Conservation (phyloP, 2,797 vertebrate species). For the Lepus oiostolus region DNA sequence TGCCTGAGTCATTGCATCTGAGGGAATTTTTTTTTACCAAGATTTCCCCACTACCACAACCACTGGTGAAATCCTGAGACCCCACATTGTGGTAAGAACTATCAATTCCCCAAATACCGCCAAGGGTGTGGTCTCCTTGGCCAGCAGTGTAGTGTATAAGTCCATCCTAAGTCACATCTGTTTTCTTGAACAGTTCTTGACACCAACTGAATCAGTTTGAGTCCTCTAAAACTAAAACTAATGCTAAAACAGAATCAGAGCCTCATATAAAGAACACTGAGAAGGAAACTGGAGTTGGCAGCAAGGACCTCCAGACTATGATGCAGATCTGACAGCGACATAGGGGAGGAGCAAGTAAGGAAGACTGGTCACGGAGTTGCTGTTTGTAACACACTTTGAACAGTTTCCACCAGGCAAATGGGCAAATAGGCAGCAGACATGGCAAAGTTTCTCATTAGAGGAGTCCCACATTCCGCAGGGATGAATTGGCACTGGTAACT, state of each 20-base stretch:
- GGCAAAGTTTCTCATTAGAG: background rate
- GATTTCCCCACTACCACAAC: background rate
- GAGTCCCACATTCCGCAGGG: background rate
- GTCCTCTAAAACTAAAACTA: background rate
- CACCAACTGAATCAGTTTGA: background rate
- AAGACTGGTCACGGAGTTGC: background rate
- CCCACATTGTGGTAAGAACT: background rate
- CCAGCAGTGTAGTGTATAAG: background rate
- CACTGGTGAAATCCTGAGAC: background rate
- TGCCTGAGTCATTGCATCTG: background rate
- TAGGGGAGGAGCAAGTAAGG: background rate
- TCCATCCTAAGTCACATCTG: background rate
- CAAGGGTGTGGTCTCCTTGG: background rate
- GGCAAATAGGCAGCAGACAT: background rate
- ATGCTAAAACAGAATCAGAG: background rate
- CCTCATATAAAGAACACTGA: background rate
- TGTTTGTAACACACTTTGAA: background rate
- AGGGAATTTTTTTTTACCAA: background rate
- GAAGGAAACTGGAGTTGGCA: background rate
- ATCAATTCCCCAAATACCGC: background rate
- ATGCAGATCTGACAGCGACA: background rate
- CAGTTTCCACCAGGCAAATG: background rate
- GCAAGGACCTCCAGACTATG: background rate
- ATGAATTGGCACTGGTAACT: background rate
- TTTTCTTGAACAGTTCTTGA: background rate